Base-by-base conservation (phyloP, 2,113 vertebrate species). In the Poecilia latipinna region DNA sequence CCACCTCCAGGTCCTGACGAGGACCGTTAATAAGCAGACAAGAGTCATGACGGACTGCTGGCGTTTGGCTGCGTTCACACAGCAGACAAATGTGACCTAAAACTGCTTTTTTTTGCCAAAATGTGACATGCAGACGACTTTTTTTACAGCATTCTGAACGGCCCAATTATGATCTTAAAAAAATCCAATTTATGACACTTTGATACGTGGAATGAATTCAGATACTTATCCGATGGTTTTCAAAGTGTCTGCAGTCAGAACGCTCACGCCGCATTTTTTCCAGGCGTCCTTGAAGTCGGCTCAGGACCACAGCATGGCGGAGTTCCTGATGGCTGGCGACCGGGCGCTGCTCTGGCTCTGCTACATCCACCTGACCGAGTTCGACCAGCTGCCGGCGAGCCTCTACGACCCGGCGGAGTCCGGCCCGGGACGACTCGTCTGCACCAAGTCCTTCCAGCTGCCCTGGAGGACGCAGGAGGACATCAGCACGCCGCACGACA, bases 341-440 rank as follows among this genome's bases (percentile, higher is more conserved):
- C 95, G 96, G 12, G 95, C 95, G 64, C 89, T 99, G 89, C 94
- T 96, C 74, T 99, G 98, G 98, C 93, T 99, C 73, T 95, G 93
- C 63, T 98, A 95, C 88, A 96, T 99, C 86, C 96, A 99, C 92
- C 92, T 98, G 75, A 95, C 91, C 7, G 97, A 99, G 91, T 99
- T 98, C 32, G 94, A 88, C 72, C 63, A 87, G 65, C 95, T 99
- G 13, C 98, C 98, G 24, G 78, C 86, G 29, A 87, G 91, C 84
- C 94, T 99, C 73, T 97, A 93, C 35, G 95, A 98, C 87, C 96
- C 97, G 19, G 91, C 94, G 2, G 94, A 95, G 80, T 94, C 95
- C 8, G 93, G 92, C 80, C 97, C 97, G 48, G 95, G 96, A 73
- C 92, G 96, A 65, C 93, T 99, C 73, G 94, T 97, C 80, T 95